Evolutionary conservation across 2,888 invertebrate genomes (phyloP), one percentile per base, ranked within the genome.

Genomic region (Netelia virgata): DNA sequence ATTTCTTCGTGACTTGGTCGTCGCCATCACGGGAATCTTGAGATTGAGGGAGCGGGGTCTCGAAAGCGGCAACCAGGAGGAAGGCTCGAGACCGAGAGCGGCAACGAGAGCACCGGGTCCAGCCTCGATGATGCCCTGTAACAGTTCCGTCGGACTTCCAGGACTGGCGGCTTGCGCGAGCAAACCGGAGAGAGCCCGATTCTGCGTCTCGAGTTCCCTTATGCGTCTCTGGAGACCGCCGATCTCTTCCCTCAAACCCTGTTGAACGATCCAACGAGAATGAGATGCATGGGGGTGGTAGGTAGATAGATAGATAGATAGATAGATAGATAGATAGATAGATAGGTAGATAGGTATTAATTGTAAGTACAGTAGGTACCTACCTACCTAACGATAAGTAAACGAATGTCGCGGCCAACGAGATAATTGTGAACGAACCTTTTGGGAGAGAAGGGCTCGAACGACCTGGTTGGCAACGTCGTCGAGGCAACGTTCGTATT

Each of bases 391-490:
- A n/a, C n/a, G n/a, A n/a, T n/a, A n/a, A n/a, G 14, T 47, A 41
- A 63, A 36, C 14, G 16, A 18, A n/a, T 23, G 3, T 8, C 10
- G 63, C 14, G 3, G 16, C 61, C 61, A 41, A 55, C 0, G 1
- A 77, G 72, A 23, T 23, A 78, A 75, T 75, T 14, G 36, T 47
- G 68, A 86, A 89, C 89, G 90, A 91, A 97, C 97, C 96, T 97
- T 97, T 94, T 97, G 97, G 69, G 97, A 96, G 88, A 97, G 95
- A 86, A 97, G 95, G 70, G 97, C 97, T 89, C 97, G 96, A 81
- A 97, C 97, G 87, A 97, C 97, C 92, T 97, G 97, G 93, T 97
- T 97, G 84, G 97, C 97, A 86, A 97, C 97, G 94, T 97, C 96
- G 94, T 97, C 97, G 90, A 97, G 94, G 93, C 97, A 95, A 90